Conservation (phyloP, 2,797 vertebrate species). For the Delichon dasypus region DNA sequence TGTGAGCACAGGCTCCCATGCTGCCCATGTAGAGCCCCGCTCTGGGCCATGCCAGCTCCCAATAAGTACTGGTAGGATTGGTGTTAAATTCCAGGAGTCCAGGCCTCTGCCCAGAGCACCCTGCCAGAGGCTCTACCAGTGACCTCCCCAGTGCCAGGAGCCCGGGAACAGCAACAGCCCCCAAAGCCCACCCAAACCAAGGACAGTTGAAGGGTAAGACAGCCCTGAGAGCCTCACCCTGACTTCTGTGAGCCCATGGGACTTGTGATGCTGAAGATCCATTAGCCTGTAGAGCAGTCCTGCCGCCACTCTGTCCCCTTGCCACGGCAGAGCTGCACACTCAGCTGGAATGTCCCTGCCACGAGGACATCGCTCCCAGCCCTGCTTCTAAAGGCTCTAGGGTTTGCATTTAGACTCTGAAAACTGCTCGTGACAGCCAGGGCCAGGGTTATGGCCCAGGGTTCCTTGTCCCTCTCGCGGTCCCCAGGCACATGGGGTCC, state of each 20-base stretch:
- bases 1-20: background rate
- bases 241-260: background rate
- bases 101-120: background rate
- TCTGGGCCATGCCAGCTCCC: background rate
- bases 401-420: background rate
- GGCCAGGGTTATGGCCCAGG: background rate
- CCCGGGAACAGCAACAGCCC: background rate
- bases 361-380: background rate
- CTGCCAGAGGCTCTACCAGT: background rate
- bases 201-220: background rate
- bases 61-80: background rate
- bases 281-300: background rate
- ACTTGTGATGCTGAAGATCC: background rate
- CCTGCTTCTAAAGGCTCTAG: background rate
- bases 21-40: background rate
- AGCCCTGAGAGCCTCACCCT: conserved; percentile 3
- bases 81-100: background rate
- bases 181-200: background rate
- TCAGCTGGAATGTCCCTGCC: background rate
- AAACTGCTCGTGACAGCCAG: background rate
- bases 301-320: background rate
- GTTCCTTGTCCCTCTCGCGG: background rate
- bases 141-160: background rate
- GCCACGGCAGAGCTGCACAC: background rate
- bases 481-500: background rate